phyloP scores from a whole-genome alignment of 1,140 invertebrate species.

The Tetragnatha versicolor region DNA sequence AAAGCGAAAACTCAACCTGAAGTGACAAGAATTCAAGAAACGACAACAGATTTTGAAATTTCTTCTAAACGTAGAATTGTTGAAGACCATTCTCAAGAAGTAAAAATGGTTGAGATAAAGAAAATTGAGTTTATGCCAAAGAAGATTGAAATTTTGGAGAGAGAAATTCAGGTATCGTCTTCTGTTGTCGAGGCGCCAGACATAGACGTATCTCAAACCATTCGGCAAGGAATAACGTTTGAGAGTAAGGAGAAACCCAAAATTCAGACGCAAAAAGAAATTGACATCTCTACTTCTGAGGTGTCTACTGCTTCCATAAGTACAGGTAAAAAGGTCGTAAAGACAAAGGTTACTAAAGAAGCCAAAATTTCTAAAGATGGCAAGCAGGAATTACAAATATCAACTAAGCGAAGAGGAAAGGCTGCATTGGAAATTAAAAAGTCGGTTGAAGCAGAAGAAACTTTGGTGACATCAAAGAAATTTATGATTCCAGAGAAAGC shows the following conservation, averaged over 20 bases:
- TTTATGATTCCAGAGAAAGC: constrained; percentile 37
- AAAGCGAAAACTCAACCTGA: constrained; percentile 47
- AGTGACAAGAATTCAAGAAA: constrained; percentile 22
- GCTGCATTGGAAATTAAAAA: constrained; percentile 55
- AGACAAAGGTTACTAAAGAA: constrained; percentile 26
- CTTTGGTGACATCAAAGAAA: constrained; percentile 1
- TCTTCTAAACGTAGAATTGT: constrained; percentile 29
- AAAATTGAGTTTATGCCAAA: constrained; percentile 32
- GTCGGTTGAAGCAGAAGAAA: constrained; percentile 18
- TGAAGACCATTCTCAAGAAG: not conserved
- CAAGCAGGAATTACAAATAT: constrained; percentile 57
- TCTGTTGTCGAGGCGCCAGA: constrained; percentile 10
- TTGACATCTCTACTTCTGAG: constrained; percentile 23
- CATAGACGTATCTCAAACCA: constrained; percentile 47
- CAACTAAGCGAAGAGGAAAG: constrained; percentile 28
- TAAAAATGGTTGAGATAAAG: constrained; percentile 17
- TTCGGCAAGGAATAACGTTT: constrained; percentile 1
- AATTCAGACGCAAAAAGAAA: constrained; percentile 20
- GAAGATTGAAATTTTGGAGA: constrained; percentile 34
- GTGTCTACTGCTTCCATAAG: not conserved
- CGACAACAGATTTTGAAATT: constrained; percentile 46
- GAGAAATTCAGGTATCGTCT: constrained; percentile 37
- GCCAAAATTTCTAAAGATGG: constrained; percentile 30
- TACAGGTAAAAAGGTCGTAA: constrained; percentile 17
- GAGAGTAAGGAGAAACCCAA: constrained; percentile 47